phyloP scores from a whole-genome alignment of 2,113 vertebrate genomes.

The Toxostoma redivivum region DNA sequence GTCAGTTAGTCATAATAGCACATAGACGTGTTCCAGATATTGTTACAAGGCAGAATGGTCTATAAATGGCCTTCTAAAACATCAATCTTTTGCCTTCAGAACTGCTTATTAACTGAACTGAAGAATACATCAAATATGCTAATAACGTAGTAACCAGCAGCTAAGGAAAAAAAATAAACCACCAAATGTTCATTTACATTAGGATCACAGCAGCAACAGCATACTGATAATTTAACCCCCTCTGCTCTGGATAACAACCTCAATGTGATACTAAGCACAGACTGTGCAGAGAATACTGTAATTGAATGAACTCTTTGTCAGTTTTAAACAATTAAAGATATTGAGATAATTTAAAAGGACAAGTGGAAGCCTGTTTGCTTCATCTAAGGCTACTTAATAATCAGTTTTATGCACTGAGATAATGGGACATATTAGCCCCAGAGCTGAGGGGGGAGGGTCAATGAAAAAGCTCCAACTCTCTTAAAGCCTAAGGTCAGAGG shows the following conservation, averaged over 20 bases:
- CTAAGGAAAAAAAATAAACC: slow-evolving; percentile 32
- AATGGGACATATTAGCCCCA: slow-evolving; percentile 31
- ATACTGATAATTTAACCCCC: slow-evolving; percentile 61
- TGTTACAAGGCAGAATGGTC: slow-evolving; percentile 37
- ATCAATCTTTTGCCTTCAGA: slow-evolving; percentile 52
- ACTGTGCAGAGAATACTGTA: not conserved
- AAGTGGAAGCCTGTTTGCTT: slow-evolving; percentile 52
- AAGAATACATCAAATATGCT: slow-evolving; percentile 67
- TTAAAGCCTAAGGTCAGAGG: not conserved
- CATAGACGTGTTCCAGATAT: slow-evolving; percentile 50
- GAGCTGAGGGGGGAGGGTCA: not conserved
- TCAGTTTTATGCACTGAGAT: slow-evolving; percentile 51
- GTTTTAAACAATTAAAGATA: slow-evolving; percentile 57
- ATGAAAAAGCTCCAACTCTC: not conserved
- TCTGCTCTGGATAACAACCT: slow-evolving; percentile 32
- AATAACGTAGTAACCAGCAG: slow-evolving; percentile 57
- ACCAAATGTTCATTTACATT: slow-evolving; percentile 66
- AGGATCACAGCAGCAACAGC: slow-evolving; percentile 50
- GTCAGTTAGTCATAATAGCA: slow-evolving; percentile 17
- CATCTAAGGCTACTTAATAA: slow-evolving; percentile 51
- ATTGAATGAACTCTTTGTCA: slow-evolving; percentile 35
- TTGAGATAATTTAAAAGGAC: slow-evolving; percentile 53
- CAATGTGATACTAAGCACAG: not conserved
- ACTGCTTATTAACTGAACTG: slow-evolving; percentile 63
- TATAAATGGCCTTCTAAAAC: slow-evolving; percentile 46